Conservation (phyloP, 2,888 invertebrate genomes). For the Noctua janthina region DNA sequence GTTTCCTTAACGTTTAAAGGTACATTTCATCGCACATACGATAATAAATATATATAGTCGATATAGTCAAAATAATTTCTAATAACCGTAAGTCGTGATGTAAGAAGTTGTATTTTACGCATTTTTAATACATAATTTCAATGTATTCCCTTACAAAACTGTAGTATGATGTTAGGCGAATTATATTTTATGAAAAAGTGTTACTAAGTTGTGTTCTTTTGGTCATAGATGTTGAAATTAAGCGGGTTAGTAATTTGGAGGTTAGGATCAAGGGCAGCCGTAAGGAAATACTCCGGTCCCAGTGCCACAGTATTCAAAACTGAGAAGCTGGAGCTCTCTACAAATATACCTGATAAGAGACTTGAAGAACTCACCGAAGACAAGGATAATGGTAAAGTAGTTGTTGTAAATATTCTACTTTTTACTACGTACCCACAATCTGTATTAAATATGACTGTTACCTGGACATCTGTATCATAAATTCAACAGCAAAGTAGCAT, state of each 20-base stretch:
- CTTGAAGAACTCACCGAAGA: conserved; percentile 57
- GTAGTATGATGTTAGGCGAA: neutral
- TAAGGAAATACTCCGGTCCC: conserved; percentile 89
- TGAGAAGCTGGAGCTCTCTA: conserved; percentile 82
- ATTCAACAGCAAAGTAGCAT: no score
- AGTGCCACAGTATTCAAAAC: conserved; percentile 96
- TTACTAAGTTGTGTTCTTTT: conserved; percentile 50
- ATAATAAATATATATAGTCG: neutral
- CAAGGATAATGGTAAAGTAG: conserved; percentile 73
- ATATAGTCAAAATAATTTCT: conserved; percentile 21
- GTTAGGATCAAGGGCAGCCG: conserved; percentile 84
- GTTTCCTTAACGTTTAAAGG: conserved; percentile 57
- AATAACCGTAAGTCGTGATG: conserved; percentile 76
- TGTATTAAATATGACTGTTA: no score
- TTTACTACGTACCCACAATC: no score
- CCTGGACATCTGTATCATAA: no score
- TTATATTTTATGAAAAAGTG: conserved; percentile 17
- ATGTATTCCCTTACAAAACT: conserved; percentile 2
- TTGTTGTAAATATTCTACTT: conserved; percentile 1
- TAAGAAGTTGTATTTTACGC: conserved; percentile 78
- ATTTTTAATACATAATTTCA: conserved; percentile 57
- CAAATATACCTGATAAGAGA: conserved; percentile 73
- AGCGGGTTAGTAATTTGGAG: conserved; percentile 87
- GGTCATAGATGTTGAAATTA: conserved; percentile 88
- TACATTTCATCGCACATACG: conserved; percentile 37